Percentiles rank a stretch among this genome's conserved stretches.
Evolutionary conservation across 1,140 invertebrate genomes (phyloP).

Genomic region (Cepaea nemoralis): DNA sequence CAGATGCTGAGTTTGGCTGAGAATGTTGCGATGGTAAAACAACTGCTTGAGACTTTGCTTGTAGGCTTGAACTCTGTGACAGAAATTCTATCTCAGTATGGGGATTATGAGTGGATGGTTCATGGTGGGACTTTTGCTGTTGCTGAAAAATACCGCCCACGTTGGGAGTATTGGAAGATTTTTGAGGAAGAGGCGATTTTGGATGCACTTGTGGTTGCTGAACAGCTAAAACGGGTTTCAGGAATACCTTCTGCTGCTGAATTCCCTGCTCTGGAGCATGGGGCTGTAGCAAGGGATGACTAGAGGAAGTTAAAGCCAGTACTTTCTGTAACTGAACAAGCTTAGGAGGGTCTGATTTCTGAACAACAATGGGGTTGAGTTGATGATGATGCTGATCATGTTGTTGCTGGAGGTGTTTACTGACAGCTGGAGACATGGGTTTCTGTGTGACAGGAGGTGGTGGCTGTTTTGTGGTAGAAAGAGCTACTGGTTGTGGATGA

Average conservation of each 20-base stretch:
- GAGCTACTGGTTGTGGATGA: slow-evolving; percentile 14
- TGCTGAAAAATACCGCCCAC: slow-evolving; percentile 18
- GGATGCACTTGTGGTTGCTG: slow-evolving; percentile 17
- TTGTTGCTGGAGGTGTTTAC: slow-evolving; percentile 73
- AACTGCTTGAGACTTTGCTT: not conserved
- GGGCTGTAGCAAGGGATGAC: not conserved
- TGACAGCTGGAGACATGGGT: slow-evolving; percentile 16
- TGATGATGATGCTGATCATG: slow-evolving; percentile 73
- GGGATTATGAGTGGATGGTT: not conserved
- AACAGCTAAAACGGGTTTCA: not conserved
- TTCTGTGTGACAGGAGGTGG: slow-evolving; percentile 32
- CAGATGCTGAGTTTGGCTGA: not conserved
- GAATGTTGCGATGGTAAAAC: slow-evolving; percentile 1
- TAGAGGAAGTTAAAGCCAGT: not conserved
- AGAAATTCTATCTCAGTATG: not conserved
- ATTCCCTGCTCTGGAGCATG: not conserved
- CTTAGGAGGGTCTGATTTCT: slow-evolving; percentile 15
- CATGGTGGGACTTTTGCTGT: not conserved
- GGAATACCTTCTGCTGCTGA: slow-evolving; percentile 1
- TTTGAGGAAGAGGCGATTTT: slow-evolving; percentile 23
- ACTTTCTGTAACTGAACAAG: slow-evolving; percentile 6
- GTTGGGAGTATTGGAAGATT: not conserved
- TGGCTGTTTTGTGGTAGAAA: slow-evolving; percentile 2
- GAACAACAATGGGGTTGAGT: slow-evolving; percentile 13
- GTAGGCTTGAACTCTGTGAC: not conserved